Conservation (phyloP, 2,113 vertebrate species). For the Dryoscopus gambensis region DNA sequence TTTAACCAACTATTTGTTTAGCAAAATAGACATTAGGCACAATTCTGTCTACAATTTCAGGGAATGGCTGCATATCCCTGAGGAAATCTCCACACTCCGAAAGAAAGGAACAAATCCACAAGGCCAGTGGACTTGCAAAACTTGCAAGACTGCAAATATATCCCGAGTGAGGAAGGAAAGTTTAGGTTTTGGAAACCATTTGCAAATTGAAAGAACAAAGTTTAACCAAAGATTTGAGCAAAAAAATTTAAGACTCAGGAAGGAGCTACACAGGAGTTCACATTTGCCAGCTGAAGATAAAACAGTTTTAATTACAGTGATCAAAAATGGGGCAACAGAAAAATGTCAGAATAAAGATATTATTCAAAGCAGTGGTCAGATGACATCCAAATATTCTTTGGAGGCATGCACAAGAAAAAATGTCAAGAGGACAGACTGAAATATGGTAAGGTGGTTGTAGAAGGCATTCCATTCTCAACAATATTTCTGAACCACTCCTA, state of each 20-base stretch:
- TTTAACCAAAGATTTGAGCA: neutral
- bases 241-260: neutral
- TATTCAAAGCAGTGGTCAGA: neutral
- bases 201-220: neutral
- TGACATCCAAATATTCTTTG: neutral
- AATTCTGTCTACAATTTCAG: neutral
- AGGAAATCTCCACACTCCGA: neutral
- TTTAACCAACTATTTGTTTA: neutral
- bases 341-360: neutral
- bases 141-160: neutral
- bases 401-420: neutral
- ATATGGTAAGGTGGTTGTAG: conserved; percentile 3
- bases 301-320: neutral
- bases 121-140: neutral
- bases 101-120: neutral
- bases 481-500: conserved; percentile 41
- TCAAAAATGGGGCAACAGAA: neutral
- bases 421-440: conserved; percentile 19
- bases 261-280: neutral
- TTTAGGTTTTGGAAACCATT: neutral
- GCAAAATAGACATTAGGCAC: neutral
- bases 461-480: conserved; percentile 45
- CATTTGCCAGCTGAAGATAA: neutral
- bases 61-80: neutral
- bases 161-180: neutral